Evolutionary conservation across 2,113 vertebrate species (phyloP), one percentile per base, ranked within the genome.

Genomic region (Pangasianodon gigas): DNA sequence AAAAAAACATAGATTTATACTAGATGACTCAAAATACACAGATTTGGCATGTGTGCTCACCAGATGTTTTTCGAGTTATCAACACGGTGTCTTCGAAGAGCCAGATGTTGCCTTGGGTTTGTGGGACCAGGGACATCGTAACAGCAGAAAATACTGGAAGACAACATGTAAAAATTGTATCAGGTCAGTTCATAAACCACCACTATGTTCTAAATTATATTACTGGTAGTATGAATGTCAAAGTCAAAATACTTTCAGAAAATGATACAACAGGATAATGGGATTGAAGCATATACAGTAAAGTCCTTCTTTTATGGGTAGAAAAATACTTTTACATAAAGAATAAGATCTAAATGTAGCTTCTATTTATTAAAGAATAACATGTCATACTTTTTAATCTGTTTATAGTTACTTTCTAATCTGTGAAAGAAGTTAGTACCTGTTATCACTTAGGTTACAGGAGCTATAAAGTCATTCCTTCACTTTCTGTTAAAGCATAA

Each of bases 21-120:
- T 8, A 24, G 4, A 48, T 51, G 52, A 37, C 19, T 21, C 60
- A 81, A 84, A 75, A 74, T 9, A 18, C 51, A 82, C 5, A 82
- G 21, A 62, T 32, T 9, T 79, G 41, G 46, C 62, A 5, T 32
- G 52, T 62, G 75, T 65, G 95, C 96, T 94, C 95, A 98, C 98
- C 98, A 92, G 97, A 96, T 89, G 97, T 89, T 94, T 97, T 98
- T 91, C 97, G 96, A 82, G 97, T 97, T 93, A 99, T 97, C 94
- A 99, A 94, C 90, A 99, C 94, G 0, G 96, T 97, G 93, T 99
- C 98, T 91, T 99, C 97, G 94, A 98, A 99, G 37, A 99, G 95
- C 98, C 98, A 99, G 93, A 99, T 95, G 95, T 98, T 98, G 48
- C 97, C 98, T 96, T 98, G 98, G 91, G 95, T 98, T 96, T 98